Evolutionary conservation across 1,140 invertebrate genomes (phyloP), one percentile per base, ranked within the genome.

Genomic region (Rhyacophila brunnea): DNA sequence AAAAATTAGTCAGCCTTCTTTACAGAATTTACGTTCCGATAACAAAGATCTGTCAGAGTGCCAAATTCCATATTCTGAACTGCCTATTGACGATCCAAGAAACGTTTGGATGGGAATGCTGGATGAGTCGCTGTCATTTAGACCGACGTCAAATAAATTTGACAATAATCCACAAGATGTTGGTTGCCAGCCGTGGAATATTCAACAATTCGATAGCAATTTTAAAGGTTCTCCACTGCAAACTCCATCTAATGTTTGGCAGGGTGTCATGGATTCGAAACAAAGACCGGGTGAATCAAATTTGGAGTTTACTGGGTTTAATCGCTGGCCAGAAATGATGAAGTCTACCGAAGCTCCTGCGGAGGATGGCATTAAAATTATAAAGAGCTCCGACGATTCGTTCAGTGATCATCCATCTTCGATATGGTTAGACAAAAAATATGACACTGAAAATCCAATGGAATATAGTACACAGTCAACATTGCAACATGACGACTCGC

Each of bases 81-180:
- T 48, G 6, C 46, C 46, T 11, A 48, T 48, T 11, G 46, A 48
- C 11, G 46, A 48, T 45, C n/a, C 43, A n/a, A 17, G 10, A 2
- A 50, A 50, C n/a, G 55, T 50, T 15, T 83, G 79, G 74, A 75
- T 83, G 67, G 70, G 73, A 67, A 72, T 80, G 51, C 59, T 83
- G 35, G 80, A 83, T 60, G 75, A 81, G 63, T 72, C 78, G 40
- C 75, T 82, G 18, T 19, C 14, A 6, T 45, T 45, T 20, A 17
- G n/a, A 11, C 5, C n/a, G 9, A 45, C n/a, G 4, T 19, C 10
- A 13, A 48, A 56, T n/a, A 32, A 38, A n/a, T 56, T 56, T 34
- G 45, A 47, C 4, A 56, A 35, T 23, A 18, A 11, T 23, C 4
- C 14, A 3, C 60, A 58, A 54, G 38, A 3, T 5, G 23, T 15